Base-by-base conservation (phyloP, 2,888 invertebrate species). In the Drosophila mettleri region DNA sequence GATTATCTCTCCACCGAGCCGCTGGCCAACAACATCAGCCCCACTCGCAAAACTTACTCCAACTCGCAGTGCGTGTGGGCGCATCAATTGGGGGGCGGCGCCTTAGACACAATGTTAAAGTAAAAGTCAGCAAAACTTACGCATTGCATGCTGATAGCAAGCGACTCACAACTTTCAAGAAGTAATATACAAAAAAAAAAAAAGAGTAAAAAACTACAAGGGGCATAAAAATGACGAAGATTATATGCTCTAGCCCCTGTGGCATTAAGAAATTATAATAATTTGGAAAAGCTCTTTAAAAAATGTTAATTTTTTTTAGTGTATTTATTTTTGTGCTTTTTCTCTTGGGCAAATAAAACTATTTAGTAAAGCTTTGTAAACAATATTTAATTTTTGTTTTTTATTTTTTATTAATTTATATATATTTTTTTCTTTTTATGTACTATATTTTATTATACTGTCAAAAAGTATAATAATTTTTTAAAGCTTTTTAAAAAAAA, bases 121-220 rank as follows among this genome's bases (percentile, higher is more conserved):
- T 69, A 74, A 77, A 83, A 88, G 73, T 79, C 86, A 57, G 65
- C 59, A 41, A 71, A 88, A 87, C 68, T 82, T 82, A 55, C 53
- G 61, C 66, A 63, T 45, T 33, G 59, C 62, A 45, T 58, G 76
- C 69, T 74, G 88, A 82, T 82, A 82, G 87, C 68, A 39, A 41
- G 59, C 66, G 58, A 54, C 33, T 57, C 65, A 43, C 68, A 76
- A 76, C 74, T 78, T 78, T 66, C 16, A 49, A 55, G 61, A 34
- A 34, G 33, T 66, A 52, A 41, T 53, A 29, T 48, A 41, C 27
- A 71, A 43, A 54, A 69, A 48, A 20, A 45, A 12, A n/a, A 18
- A 38, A 18, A 2, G 8, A 1, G 7, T 18, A n/a, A n/a, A n/a
- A n/a, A n/a, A n/a, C n/a, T n/a, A n/a, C n/a, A n/a, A n/a, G 0